Evolutionary conservation across 2,888 invertebrate genomes (phyloP).

Genomic region (Leucoma salicis): DNA sequence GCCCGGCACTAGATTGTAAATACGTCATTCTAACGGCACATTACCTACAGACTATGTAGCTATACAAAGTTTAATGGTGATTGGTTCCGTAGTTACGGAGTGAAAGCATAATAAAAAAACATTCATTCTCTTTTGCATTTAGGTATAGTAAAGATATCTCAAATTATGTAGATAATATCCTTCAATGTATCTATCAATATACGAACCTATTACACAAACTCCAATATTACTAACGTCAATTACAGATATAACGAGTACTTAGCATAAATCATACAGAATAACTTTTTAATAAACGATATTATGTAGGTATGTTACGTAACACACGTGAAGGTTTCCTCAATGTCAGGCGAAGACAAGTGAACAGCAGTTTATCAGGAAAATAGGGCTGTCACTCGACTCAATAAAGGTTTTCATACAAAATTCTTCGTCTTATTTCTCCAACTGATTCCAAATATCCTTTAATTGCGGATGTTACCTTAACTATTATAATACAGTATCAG

Average conservation of each 20-base stretch:
- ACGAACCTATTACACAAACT: slow-evolving; percentile 2
- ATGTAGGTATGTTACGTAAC: background rate
- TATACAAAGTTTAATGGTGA: no score
- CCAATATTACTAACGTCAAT: slow-evolving; percentile 2
- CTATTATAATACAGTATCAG: no score
- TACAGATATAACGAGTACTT: slow-evolving; percentile 2
- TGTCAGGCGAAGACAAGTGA: slow-evolving; percentile 28
- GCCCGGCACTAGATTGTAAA: no score
- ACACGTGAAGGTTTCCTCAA: slow-evolving; percentile 16
- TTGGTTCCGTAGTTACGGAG: no score
- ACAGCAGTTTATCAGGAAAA: slow-evolving; percentile 12
- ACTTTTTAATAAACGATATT: slow-evolving; percentile 12
- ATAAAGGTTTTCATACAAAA: no score
- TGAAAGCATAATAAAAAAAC: no score
- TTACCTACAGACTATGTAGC: no score
- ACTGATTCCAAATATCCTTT: no score
- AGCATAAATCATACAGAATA: slow-evolving; percentile 11
- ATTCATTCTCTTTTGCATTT: background rate
- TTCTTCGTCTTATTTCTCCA: no score
- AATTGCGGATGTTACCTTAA: no score
- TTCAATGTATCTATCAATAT: slow-evolving; percentile 2
- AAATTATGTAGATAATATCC: background rate
- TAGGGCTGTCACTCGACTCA: background rate
- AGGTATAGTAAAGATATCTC: background rate
- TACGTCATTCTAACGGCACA: no score